Evolutionary conservation across 1,140 invertebrate species (phyloP).

Genomic region (Bombus superbus): DNA sequence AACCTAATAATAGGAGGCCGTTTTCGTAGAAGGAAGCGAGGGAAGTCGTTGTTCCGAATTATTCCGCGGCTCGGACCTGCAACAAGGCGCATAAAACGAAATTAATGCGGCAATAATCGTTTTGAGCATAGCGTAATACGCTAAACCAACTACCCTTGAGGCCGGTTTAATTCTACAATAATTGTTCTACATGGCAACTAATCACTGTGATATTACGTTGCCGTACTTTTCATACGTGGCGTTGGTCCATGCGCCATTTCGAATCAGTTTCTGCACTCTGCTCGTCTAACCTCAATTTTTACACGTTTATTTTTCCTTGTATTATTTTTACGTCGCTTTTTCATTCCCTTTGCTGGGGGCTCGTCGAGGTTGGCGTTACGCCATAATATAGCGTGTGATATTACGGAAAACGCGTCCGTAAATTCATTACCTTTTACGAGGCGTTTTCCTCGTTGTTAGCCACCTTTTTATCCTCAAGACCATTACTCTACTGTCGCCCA

Average conservation of each 20-base stretch:
- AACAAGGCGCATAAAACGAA: conserved; percentile 67
- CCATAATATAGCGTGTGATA: neutral
- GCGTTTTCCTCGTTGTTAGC: neutral
- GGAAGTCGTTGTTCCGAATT: conserved; percentile 62
- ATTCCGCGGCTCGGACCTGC: conserved; percentile 61
- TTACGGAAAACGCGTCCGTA: neutral
- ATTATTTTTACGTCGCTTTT: too few relatives aligned
- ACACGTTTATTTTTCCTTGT: neutral
- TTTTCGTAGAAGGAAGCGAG: conserved; percentile 50
- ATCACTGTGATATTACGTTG: conserved; percentile 50
- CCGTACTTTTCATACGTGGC: neutral
- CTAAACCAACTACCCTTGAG: conserved; percentile 43
- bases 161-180: conserved; percentile 62
- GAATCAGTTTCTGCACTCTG: neutral
- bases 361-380: neutral
- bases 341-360: neutral
- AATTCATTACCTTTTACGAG: conserved; percentile 14
- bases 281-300: neutral
- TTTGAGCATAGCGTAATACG: conserved; percentile 47
- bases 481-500: neutral
- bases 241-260: neutral
- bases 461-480: neutral
- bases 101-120: conserved; percentile 69
- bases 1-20: conserved; percentile 63
- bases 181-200: conserved; percentile 64